A percentile compares a stretch with the other conserved stretches of the same genome.
Conservation (phyloP, 1,140 invertebrate species). For the Andrena cerasifolii region DNA sequence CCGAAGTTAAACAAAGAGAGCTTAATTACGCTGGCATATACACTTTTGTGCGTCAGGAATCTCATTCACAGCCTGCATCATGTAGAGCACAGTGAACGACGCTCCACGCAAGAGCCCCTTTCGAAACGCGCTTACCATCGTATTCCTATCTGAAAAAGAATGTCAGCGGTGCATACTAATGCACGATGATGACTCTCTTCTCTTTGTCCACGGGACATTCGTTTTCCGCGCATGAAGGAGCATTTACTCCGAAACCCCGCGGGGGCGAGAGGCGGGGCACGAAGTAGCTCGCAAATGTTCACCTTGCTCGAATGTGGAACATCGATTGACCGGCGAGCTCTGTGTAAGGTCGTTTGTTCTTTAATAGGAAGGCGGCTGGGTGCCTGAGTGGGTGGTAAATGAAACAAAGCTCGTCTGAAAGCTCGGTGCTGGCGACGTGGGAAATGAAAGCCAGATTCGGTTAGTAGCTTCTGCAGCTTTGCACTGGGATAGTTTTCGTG, state of each 20-base stretch:
- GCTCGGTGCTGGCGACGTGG: slow-evolving; percentile 4
- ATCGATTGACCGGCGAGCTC: slow-evolving; percentile 59
- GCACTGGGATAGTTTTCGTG: neutral
- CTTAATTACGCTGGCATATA: too few relatives aligned
- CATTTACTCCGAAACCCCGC: slow-evolving; percentile 7
- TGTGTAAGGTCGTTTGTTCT: slow-evolving; percentile 59
- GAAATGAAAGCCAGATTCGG: slow-evolving; percentile 20
- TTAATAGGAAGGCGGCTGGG: slow-evolving; percentile 43
- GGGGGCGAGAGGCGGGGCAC: neutral
- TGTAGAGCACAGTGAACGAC: too few relatives aligned
- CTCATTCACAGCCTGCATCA: too few relatives aligned
- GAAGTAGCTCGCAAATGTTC: slow-evolving; percentile 33
- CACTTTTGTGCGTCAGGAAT: too few relatives aligned
- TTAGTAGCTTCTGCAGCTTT: neutral
- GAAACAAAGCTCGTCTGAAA: slow-evolving; percentile 43
- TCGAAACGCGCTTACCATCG: neutral
- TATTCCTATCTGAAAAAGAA: neutral
- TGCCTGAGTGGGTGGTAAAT: neutral
- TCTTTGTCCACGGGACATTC: neutral
- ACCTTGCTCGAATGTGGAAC: slow-evolving; percentile 54
- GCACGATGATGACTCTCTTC: neutral
- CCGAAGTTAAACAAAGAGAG: too few relatives aligned
- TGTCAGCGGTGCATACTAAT: neutral
- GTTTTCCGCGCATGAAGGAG: neutral
- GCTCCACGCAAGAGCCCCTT: too few relatives aligned